Conservation (phyloP, 2,797 vertebrate species). For the Crax fasciolata region DNA sequence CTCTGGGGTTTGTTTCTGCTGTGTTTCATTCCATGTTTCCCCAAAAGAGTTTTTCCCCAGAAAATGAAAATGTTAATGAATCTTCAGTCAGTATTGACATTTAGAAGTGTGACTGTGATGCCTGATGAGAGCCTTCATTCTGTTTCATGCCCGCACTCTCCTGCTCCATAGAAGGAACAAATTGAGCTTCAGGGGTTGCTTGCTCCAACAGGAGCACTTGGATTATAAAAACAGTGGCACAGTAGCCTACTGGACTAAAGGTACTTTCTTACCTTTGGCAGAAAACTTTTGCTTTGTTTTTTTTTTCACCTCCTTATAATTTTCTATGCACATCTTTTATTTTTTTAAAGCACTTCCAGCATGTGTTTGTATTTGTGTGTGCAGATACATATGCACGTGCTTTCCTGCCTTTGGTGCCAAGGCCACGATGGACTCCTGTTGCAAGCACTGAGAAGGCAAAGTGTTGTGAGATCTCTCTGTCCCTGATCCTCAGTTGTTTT, state of each 20-base stretch:
- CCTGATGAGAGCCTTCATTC: background rate
- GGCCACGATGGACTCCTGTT: background rate
- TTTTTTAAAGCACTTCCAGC: background rate
- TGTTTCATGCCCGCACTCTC: background rate
- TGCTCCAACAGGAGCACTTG: background rate
- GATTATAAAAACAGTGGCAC: background rate
- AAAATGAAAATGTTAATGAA: background rate
- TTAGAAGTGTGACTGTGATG: background rate
- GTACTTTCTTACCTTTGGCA: background rate
- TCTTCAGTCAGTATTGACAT: background rate
- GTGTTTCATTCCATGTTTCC: background rate
- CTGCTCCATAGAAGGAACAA: background rate
- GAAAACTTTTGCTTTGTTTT: background rate
- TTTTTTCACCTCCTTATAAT: background rate
- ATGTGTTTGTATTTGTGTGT: background rate
- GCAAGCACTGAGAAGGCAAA: background rate
- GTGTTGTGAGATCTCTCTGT: background rate
- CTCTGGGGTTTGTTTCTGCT: background rate
- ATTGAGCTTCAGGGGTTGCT: background rate
- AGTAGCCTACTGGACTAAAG: background rate
- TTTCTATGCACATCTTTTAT: background rate
- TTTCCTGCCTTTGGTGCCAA: background rate
- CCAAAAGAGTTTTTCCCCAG: background rate
- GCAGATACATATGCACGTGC: rapidly evolving
- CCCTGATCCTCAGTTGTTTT: background rate